Evolutionary conservation across 2,113 vertebrate genomes (phyloP).

Genomic region (Trinectes maculatus): DNA sequence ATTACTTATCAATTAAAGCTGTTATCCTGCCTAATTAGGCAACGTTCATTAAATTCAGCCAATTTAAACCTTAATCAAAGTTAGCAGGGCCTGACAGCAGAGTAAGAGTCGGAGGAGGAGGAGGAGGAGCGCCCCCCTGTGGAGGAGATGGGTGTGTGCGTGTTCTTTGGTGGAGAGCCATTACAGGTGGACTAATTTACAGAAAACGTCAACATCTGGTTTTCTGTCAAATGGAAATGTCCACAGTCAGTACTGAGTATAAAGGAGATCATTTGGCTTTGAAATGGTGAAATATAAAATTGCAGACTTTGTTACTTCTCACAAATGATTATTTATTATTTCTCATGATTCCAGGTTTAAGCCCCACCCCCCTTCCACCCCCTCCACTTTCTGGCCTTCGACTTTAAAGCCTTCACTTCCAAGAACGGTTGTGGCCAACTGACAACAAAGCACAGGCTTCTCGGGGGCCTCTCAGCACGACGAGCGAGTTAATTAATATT

Average conservation of each 20-base stretch:
- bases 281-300: not conserved
- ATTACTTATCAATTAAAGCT: slow-evolving; percentile 88
- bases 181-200: too few species aligned
- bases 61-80: slow-evolving; percentile 97
- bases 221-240: too few species aligned
- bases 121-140: slow-evolving; percentile 83
- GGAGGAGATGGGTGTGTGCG: slow-evolving; percentile 47
- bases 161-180: too few species aligned
- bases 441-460: slow-evolving; percentile 64
- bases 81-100: slow-evolving; percentile 78
- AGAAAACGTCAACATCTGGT: too few species aligned
- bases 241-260: too few species aligned
- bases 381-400: slow-evolving; percentile 28
- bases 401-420: slow-evolving; percentile 48
- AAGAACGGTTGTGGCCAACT: slow-evolving; percentile 45
- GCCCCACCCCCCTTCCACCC: not conserved
- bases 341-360: slow-evolving; percentile 6
- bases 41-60: slow-evolving; percentile 93
- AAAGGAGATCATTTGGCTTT: not conserved
- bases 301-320: not conserved
- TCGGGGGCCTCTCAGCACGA: slow-evolving; percentile 40
- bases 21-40: slow-evolving; percentile 97
- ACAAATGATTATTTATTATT: not conserved
- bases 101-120: slow-evolving; percentile 68
- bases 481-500: slow-evolving; percentile 83